A percentile compares a stretch with the other conserved stretches of the same genome.
Evolutionary conservation across 2,797 vertebrate species (phyloP).

Genomic region (Cheirogaleus major): DNA sequence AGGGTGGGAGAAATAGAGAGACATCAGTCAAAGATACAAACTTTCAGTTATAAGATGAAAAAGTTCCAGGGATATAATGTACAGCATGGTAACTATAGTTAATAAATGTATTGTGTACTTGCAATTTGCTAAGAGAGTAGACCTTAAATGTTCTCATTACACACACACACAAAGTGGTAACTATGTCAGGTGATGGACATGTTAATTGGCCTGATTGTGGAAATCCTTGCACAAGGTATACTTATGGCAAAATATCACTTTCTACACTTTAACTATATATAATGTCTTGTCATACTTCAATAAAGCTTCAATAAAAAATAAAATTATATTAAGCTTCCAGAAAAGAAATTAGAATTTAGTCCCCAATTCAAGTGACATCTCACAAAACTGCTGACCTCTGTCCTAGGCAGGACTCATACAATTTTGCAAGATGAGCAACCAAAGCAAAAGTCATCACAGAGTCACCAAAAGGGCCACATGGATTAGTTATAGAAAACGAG

Average conservation of each 20-base stretch:
- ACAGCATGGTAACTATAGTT: background rate
- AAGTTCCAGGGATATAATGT: background rate
- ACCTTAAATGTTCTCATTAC: background rate
- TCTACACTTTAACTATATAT: background rate
- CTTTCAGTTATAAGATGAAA: background rate
- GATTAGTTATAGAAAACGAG: background rate
- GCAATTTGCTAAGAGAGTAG: background rate
- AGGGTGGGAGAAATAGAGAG: background rate
- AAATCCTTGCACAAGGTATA: background rate
- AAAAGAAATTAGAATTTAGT: background rate
- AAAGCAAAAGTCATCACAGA: background rate
- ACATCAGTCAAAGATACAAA: background rate
- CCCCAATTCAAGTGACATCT: background rate
- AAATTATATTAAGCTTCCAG: background rate
- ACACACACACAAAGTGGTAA: background rate
- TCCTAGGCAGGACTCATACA: background rate
- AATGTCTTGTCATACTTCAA: background rate
- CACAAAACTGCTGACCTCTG: background rate
- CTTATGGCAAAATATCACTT: background rate
- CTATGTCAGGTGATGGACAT: background rate
- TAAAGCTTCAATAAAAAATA: background rate
- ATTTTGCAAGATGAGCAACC: background rate
- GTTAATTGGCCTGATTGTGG: background rate
- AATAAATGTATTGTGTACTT: background rate
- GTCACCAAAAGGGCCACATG: background rate